These are phyloP conservation scores for Sebastiscus tertius DNA, from an alignment of 2,797 vertebrate species.

Conservation along the genomic window DNA sequence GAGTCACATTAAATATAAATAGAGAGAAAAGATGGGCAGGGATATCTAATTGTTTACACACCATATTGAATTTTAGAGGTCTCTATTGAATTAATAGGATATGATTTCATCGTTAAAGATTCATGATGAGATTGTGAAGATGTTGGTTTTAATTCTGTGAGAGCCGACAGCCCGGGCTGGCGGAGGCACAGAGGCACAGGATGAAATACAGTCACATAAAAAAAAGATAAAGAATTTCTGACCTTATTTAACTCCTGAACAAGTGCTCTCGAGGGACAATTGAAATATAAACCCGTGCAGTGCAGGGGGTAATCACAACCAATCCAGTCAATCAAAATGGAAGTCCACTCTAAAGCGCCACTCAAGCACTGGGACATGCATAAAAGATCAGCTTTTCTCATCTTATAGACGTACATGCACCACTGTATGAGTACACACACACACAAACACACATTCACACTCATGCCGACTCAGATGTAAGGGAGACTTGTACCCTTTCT, in stretches of 20 bases:
- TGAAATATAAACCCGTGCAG: conserved; percentile 35
- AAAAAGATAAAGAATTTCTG: conserved; percentile 34
- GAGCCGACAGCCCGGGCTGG: conserved; percentile 18
- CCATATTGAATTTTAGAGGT: conserved; percentile 77
- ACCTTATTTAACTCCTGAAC: conserved; percentile 61
- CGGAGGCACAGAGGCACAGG: conserved; percentile 12
- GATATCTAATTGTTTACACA: conserved; percentile 82
- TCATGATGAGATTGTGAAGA: conserved; percentile 69
- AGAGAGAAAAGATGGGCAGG: conserved; percentile 74
- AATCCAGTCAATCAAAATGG: conserved; percentile 46
- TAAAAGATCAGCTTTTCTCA: conserved; percentile 29
- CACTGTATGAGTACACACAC: background rate
- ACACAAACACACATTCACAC: conserved; percentile 21
- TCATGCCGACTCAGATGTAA: conserved; percentile 52
- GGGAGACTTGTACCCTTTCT: conserved; percentile 72
- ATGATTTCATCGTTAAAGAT: conserved; percentile 79
- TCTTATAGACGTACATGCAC: conserved; percentile 10
- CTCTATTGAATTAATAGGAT: conserved; percentile 79
- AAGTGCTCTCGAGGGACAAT: conserved; percentile 41
- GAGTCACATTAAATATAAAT: conserved; percentile 82
- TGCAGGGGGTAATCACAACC: conserved; percentile 45
- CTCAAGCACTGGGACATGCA: conserved; percentile 30
- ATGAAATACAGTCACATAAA: conserved; percentile 47
- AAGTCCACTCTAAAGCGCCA: conserved; percentile 9
- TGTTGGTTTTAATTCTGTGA: conserved; percentile 73